A percentile compares a stretch with the other conserved stretches of the same genome.
phyloP scores from a whole-genome alignment of 2,888 invertebrate genomes.

The Mesorhabditis spiculigera region DNA sequence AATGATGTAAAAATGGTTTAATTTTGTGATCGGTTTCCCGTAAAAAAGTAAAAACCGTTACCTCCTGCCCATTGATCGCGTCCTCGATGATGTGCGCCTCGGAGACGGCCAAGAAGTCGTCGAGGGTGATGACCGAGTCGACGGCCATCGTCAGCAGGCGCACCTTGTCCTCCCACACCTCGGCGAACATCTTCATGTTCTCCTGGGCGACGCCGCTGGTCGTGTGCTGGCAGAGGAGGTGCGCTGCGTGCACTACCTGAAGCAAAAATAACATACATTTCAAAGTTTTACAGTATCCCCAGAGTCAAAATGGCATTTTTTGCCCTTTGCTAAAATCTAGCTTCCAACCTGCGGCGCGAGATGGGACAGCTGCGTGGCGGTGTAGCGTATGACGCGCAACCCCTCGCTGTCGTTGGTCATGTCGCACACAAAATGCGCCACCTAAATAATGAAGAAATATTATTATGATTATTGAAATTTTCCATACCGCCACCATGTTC shows the following conservation, averaged over 20 bases:
- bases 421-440: constrained; percentile 93
- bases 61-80: constrained; percentile 93
- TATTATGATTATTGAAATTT: neutral
- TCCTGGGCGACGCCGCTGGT: constrained; percentile 93
- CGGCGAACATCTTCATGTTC: constrained; percentile 91
- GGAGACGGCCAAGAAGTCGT: constrained; percentile 91
- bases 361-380: constrained; percentile 88
- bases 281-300: neutral
- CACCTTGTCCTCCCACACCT: constrained; percentile 90
- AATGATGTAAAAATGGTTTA: no score
- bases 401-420: constrained; percentile 99
- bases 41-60: no score
- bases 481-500: constrained; percentile 32
- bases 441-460: constrained; percentile 63
- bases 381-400: constrained; percentile 95
- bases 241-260: constrained; percentile 85
- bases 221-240: constrained; percentile 83
- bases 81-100: constrained; percentile 98
- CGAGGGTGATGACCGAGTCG: constrained; percentile 96
- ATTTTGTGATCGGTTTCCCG: no score
- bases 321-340: no score
- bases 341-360: constrained; percentile 79
- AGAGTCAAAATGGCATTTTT: neutral
- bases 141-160: constrained; percentile 92
- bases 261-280: constrained; percentile 9